A percentile compares a stretch with the other conserved stretches of the same genome.
These are phyloP conservation scores for Magallana nippona DNA, from an alignment of 2,888 invertebrate genomes.

Conservation along the genomic window DNA sequence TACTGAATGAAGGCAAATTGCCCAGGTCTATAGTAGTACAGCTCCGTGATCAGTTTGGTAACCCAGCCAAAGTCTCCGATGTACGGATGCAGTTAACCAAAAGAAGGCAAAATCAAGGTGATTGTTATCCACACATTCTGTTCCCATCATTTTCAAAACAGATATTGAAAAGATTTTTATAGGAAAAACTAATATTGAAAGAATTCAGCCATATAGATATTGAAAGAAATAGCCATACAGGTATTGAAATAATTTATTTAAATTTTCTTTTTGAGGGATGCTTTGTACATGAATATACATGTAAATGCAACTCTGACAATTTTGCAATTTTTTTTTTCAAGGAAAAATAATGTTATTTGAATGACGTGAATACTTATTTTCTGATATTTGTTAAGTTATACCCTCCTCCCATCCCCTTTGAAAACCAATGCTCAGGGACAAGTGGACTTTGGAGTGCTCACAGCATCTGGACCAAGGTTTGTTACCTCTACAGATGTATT, in stretches of 20 bases:
- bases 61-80: constrained; percentile 68
- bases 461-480: constrained; percentile 72
- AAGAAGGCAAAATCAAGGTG: constrained; percentile 76
- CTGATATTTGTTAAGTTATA: no score
- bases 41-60: constrained; percentile 74
- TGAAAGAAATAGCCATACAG: no score
- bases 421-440: constrained; percentile 74
- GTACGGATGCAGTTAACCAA: constrained; percentile 74
- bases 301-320: not conserved
- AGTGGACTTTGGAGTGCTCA: constrained; percentile 75
- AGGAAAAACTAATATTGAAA: no score
- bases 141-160: no score
- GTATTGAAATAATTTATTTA: no score
- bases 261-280: no score
- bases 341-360: no score
- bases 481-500: not conserved
- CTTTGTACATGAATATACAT: no score
- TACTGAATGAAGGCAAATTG: constrained; percentile 73
- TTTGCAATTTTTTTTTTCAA: not conserved
- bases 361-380: constrained; percentile 34
- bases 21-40: constrained; percentile 72
- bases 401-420: constrained; percentile 67
- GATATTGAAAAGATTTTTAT: no score
- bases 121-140: not conserved
- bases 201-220: no score